Base-by-base conservation (phyloP, 2,888 invertebrate genomes). In the Sphaerophoria rueppellii region DNA sequence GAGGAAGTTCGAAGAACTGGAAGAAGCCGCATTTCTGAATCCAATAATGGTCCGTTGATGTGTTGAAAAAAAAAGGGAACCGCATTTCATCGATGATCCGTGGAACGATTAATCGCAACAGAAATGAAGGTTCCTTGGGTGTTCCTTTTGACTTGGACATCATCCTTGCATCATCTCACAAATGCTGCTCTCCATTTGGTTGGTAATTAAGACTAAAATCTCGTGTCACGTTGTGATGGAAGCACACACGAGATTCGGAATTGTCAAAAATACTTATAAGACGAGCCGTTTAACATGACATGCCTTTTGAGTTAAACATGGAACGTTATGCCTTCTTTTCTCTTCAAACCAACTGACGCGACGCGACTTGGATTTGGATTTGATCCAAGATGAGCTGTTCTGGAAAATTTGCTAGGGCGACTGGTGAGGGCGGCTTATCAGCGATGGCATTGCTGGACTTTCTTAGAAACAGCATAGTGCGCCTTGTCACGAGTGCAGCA, bases 171-270 rank as follows among this genome's bases (percentile, higher is more conserved):
- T 58, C 78, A 9, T 9, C 55, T 46, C 58, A 50, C 35, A 80
- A 57, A 69, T 81, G 24, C 85, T 24, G 24, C 24, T 24, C 54
- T 81, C 85, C 85, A 77, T 81, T 81, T 81, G 85, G 81, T 61
- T 61, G 85, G 87, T 88, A 88, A 88, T 88, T 88, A 88, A 88
- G 88, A 88, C 88, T 86, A 87, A 88, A 88, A 88, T 88, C 88
- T 88, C 74, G 82, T 88, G 87, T 88, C 87, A 88, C 87, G 88
- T 85, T 87, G 85, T 76, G 67, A 24, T 24, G 24, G 46, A 70
- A 57, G 57, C 67, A 43, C 46, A 35, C 40, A 58, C 58, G 73
- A 72, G 69, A 24, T 24, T 24, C 24, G 1, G 24, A 24, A 76
- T 85, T 85, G 85, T 85, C 85, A 85, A 85, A 85, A 85, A 85